Base-by-base conservation (phyloP, 2,797 vertebrate species). In the Salmo trutta region DNA sequence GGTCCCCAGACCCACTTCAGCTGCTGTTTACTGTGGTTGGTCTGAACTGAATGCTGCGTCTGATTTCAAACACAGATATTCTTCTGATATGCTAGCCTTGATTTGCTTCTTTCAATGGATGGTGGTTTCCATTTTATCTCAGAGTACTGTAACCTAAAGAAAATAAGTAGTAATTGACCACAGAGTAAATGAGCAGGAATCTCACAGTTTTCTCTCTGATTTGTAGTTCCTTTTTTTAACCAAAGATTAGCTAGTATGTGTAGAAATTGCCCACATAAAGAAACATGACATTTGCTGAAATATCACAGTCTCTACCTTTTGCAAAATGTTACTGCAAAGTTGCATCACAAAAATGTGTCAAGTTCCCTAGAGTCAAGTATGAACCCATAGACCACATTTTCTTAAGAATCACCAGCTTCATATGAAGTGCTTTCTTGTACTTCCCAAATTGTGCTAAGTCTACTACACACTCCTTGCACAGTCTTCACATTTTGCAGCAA, bases 1-100 rank as follows among this genome's bases (percentile, higher is more conserved):
- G 76, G 74, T 72, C 78, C 76, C 79, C 78, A 79, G 3, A 88
- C 62, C 80, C 76, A 82, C 75, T 81, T 87, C 74, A 47, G 65
- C 76, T 85, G 86, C 75, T 75, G 83, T 24, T 64, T 66, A 24
- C 75, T 73, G 59, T 75, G 72, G 74, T 12, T 83, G 36, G 15
- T 78, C 85, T 79, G 86, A 85, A 79, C 53, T 33, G 76, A 69
- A 21, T 85, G 73, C 87, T 86, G 84, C 90, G 82, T 91, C 91
- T 91, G 89, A 94, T 94, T 91, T 87, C 89, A 85, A 77, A 64
- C 66, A 52, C 70, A 27, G 71, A 82, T 77, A 67, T 79, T 76
- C 84, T 75, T 85, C 84, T 80, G 80, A 83, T 53, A 71, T 73
- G 56, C 67, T 75, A 5, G 76, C 76, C 80, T 90, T 92, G 92